Conservation (phyloP, 2,113 vertebrate species). For the Osmerus mordax region DNA sequence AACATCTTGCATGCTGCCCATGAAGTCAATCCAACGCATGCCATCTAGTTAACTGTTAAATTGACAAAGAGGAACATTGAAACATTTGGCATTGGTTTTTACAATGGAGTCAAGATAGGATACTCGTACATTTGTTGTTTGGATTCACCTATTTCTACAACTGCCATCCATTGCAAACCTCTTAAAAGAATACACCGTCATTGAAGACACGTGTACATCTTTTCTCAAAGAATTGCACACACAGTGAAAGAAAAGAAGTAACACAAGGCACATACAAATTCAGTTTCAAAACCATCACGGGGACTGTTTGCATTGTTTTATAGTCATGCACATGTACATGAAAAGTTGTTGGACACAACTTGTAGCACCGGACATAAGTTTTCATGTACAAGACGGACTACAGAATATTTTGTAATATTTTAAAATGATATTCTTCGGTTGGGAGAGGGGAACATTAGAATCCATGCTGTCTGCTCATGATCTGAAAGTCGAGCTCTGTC, state of each 20-base stretch:
- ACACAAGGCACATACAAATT: constrained; percentile 12
- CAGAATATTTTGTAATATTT: constrained; percentile 81
- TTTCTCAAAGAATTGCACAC: constrained; percentile 32
- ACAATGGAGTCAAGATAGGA: constrained; percentile 59
- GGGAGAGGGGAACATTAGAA: not conserved
- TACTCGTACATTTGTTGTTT: not conserved
- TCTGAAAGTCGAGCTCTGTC: not conserved
- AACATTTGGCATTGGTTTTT: constrained; percentile 50
- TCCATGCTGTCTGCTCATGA: not conserved
- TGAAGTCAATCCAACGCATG: constrained; percentile 79
- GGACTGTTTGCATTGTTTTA: constrained; percentile 53
- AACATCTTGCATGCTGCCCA: constrained; percentile 75
- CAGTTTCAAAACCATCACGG: constrained; percentile 56
- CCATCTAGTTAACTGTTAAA: constrained; percentile 52
- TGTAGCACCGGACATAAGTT: constrained; percentile 76
- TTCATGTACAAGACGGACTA: constrained; percentile 91
- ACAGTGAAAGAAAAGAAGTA: constrained; percentile 36
- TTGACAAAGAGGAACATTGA: constrained; percentile 37
- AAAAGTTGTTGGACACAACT: constrained; percentile 90
- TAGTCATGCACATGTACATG: constrained; percentile 88
- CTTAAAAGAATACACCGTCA: constrained; percentile 64
- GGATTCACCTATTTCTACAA: constrained; percentile 14
- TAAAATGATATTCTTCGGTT: constrained; percentile 89
- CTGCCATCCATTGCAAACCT: constrained; percentile 71
- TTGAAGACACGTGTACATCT: constrained; percentile 53